Evolutionary conservation across 2,797 vertebrate genomes (phyloP).

Genomic region (Danionella dracula): DNA sequence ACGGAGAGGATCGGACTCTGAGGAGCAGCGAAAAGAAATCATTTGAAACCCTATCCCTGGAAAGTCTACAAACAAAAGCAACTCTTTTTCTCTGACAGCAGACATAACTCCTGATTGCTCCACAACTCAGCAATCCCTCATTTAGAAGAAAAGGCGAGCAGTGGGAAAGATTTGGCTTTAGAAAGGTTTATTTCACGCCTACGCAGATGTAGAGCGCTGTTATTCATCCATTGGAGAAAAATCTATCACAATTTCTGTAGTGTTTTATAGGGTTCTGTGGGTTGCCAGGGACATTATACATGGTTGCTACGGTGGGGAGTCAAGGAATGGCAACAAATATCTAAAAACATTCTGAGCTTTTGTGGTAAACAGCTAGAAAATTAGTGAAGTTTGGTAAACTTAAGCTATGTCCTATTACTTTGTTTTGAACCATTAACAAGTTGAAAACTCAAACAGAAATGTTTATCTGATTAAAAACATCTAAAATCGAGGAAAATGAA

Average conservation of each 20-base stretch:
- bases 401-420: too few species aligned
- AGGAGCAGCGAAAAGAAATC: conserved; percentile 33
- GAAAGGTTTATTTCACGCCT: conserved; percentile 16
- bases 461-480: too few species aligned
- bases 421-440: too few species aligned
- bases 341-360: too few species aligned
- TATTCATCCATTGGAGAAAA: conserved; percentile 1
- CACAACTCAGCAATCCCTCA: conserved; percentile 24
- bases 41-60: conserved; percentile 28
- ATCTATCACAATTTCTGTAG: not conserved
- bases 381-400: too few species aligned
- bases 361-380: too few species aligned
- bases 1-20: not conserved
- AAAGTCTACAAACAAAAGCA: conserved; percentile 32
- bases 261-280: not conserved
- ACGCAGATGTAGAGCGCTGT: not conserved
- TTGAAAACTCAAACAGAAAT: too few species aligned
- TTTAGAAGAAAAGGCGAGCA: conserved; percentile 24
- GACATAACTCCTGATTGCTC: conserved; percentile 24
- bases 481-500: too few species aligned
- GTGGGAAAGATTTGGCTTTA: conserved; percentile 28
- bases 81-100: conserved; percentile 18
- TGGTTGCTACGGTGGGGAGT: too few species aligned
- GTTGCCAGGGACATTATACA: not conserved
- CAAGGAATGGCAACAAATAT: too few species aligned